phyloP scores from a whole-genome alignment of 2,888 invertebrate genomes.

The Philereme vetulata region DNA sequence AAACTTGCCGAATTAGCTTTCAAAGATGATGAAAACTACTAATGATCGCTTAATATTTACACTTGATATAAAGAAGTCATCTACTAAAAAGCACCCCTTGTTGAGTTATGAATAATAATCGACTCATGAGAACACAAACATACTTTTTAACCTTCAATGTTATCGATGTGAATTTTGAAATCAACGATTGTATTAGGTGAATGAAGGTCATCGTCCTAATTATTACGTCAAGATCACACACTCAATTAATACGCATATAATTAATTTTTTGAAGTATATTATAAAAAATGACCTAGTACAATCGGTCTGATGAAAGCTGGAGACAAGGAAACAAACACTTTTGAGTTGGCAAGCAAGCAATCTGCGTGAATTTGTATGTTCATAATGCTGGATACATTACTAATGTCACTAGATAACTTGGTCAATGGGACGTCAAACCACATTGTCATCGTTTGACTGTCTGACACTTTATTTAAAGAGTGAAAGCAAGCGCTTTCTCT shows the following conservation, averaged over 20 bases:
- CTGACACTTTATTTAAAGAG: conserved; percentile 45
- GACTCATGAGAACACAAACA: conserved; percentile 1
- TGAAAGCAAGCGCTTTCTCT: conserved; percentile 71
- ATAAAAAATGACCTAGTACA: conserved; percentile 34
- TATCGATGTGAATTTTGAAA: conserved; percentile 19
- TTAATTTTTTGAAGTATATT: background rate
- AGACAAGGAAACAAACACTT: conserved; percentile 58
- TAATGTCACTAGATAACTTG: conserved; percentile 54
- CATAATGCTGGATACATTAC: conserved; percentile 66
- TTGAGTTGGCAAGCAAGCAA: conserved; percentile 74
- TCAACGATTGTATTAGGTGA: conserved; percentile 27
- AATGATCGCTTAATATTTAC: conserved; percentile 3
- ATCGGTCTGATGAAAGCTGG: conserved; percentile 56
- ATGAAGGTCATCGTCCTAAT: conserved; percentile 6
- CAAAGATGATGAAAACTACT: background rate
- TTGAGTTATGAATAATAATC: conserved; percentile 6
- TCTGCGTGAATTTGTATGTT: conserved; percentile 60
- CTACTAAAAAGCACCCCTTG: conserved; percentile 7
- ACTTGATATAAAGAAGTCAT: conserved; percentile 6
- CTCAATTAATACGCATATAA: background rate
- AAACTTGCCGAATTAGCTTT: background rate
- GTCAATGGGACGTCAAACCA: conserved; percentile 33
- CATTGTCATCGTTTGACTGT: conserved; percentile 35
- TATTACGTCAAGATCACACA: background rate
- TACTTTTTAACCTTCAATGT: conserved; percentile 2